Evolutionary conservation across 2,888 invertebrate species (phyloP).

Genomic region (Drosophila monieri): DNA sequence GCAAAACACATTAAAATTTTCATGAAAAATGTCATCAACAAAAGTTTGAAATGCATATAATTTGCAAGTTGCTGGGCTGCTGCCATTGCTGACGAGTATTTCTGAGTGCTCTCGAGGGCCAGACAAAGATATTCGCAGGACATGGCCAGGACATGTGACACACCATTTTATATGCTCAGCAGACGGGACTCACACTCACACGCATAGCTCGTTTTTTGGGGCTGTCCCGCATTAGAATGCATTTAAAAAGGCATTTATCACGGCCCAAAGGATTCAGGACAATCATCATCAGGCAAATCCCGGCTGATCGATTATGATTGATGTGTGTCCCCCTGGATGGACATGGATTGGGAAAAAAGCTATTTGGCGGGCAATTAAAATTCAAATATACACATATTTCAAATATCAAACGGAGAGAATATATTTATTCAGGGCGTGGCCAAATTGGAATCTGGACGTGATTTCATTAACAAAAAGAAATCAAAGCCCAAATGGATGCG

Average conservation of each 20-base stretch:
- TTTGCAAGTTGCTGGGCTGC: constrained; percentile 45
- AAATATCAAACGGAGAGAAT: constrained; percentile 15
- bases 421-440: constrained; percentile 42
- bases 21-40: constrained; percentile 81
- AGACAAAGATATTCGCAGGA: constrained; percentile 59
- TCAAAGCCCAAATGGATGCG: constrained; percentile 24
- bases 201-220: constrained; percentile 55
- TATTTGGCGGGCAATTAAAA: constrained; percentile 62
- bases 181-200: constrained; percentile 21
- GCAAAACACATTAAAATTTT: constrained; percentile 74
- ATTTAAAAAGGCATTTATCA: constrained; percentile 79
- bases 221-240: constrained; percentile 69
- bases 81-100: constrained; percentile 26
- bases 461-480: constrained; percentile 65
- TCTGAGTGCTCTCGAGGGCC: constrained; percentile 65
- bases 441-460: constrained; percentile 53
- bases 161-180: constrained; percentile 59
- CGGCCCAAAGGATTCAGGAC: constrained; percentile 55
- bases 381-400: constrained; percentile 59
- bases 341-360: constrained; percentile 6
- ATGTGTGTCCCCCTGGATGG: constrained; percentile 46
- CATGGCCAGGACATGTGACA: constrained; percentile 34
- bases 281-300: constrained; percentile 57
- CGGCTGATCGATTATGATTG: constrained; percentile 81
- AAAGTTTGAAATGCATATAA: constrained; percentile 78